These are phyloP conservation scores for Sebastes schlegelii DNA, from an alignment of 2,113 vertebrate genomes.

Conservation along the genomic window DNA sequence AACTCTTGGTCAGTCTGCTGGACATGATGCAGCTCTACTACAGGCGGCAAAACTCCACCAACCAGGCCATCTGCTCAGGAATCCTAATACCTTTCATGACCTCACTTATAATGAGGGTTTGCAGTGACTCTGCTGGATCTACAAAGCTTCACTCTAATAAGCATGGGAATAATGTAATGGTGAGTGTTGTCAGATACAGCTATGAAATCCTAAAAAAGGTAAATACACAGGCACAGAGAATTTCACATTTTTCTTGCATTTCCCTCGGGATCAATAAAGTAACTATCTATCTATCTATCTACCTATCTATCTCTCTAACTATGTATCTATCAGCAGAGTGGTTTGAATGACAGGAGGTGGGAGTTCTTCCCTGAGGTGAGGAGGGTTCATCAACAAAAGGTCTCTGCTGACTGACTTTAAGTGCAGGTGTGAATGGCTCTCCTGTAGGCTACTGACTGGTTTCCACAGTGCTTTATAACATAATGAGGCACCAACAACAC, in stretches of 20 bases:
- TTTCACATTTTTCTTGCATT: no score
- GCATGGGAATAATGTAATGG: neutral
- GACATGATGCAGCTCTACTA: neutral
- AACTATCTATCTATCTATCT: no score
- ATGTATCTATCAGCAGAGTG: neutral
- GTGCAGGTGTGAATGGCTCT: constrained; percentile 39
- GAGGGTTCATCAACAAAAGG: neutral
- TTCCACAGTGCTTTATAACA: neutral
- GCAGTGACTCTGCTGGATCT: constrained; percentile 4
- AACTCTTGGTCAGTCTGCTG: constrained; percentile 20
- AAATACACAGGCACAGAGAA: constrained; percentile 1
- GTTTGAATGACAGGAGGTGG: constrained; percentile 13
- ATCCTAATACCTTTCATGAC: constrained; percentile 62
- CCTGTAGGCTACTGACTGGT: neutral
- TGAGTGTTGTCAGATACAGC: neutral
- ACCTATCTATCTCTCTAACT: neutral
- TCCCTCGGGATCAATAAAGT: no score
- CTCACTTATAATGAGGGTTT: constrained; percentile 11
- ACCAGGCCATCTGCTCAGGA: constrained; percentile 69
- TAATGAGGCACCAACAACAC: neutral
- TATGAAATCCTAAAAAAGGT: neutral
- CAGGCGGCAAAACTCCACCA: constrained; percentile 46
- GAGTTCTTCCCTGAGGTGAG: neutral
- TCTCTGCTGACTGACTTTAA: neutral
- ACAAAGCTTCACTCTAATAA: neutral